These are phyloP conservation scores for Camelus bactrianus DNA, from an alignment of 2,113 vertebrate species.

Conservation along the genomic window DNA sequence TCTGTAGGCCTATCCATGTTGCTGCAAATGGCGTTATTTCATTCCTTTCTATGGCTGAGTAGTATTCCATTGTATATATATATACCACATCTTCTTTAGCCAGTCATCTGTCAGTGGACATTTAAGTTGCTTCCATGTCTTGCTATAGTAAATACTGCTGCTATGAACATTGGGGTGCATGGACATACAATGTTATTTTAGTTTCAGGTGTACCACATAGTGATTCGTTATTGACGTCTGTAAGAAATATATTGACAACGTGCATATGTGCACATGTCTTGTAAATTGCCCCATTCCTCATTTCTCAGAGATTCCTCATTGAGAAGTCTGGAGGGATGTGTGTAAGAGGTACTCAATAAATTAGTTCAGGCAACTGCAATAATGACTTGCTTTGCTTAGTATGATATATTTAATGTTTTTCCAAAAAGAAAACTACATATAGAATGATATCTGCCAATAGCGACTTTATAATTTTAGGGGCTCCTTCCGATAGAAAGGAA, in stretches of 20 bases:
- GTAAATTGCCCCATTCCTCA: background rate
- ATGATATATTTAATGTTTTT: background rate
- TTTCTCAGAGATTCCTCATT: background rate
- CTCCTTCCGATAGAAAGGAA: background rate
- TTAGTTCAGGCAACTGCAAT: background rate
- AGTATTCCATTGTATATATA: too few species aligned
- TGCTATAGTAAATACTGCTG: too few species aligned
- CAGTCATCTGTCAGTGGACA: too few species aligned
- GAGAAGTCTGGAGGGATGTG: background rate
- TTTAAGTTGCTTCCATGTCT: too few species aligned
- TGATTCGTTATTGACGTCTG: background rate
- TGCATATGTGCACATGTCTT: background rate
- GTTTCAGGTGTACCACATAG: background rate
- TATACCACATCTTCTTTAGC: too few species aligned
- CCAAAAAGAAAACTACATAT: background rate
- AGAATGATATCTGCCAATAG: background rate
- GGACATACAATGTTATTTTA: background rate
- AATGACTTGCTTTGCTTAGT: background rate
- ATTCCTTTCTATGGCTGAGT: too few species aligned
- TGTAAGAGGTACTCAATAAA: background rate
- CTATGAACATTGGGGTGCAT: too few species aligned
- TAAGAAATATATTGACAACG: background rate
- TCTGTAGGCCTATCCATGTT: too few species aligned
- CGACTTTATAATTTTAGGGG: background rate
- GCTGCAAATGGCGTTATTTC: too few species aligned